Evolutionary conservation across 2,888 invertebrate genomes (phyloP).

Genomic region (Drosophila dives): DNA sequence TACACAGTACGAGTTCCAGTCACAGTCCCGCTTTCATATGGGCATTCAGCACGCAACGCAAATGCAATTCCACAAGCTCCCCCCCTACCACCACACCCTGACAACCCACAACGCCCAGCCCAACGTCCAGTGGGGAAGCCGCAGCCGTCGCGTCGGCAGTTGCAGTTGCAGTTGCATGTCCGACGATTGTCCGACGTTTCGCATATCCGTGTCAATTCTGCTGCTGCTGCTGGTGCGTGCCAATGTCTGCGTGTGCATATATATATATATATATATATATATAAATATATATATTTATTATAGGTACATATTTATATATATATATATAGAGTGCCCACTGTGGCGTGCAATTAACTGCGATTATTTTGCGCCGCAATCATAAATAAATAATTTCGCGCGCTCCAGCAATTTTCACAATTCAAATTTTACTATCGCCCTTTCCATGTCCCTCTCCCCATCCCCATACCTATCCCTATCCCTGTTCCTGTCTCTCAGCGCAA

Average conservation of each 20-base stretch:
- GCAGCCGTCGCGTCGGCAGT: constrained; percentile 57
- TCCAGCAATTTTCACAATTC: constrained; percentile 77
- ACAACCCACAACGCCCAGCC: constrained; percentile 9
- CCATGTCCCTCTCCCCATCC: constrained; percentile 7
- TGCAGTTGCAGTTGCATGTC: constrained; percentile 62
- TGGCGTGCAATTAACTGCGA: constrained; percentile 82
- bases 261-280: not conserved
- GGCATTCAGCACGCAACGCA: constrained; percentile 75
- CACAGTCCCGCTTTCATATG: constrained; percentile 72
- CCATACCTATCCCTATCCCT: constrained; percentile 4
- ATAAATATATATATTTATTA: not conserved
- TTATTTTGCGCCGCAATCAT: constrained; percentile 81
- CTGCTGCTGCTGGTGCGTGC: constrained; percentile 29
- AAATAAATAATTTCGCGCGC: constrained; percentile 83
- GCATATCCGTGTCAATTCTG: constrained; percentile 41
- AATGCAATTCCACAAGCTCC: constrained; percentile 37
- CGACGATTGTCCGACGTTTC: constrained; percentile 49
- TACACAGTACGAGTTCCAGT: constrained; percentile 3
- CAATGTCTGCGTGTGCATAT: constrained; percentile 22
- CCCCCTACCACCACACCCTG: not conserved
- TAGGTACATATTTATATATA: constrained; percentile 10
- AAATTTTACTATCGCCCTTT: constrained; percentile 74
- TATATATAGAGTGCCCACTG: constrained; percentile 42
- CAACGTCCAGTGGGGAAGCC: constrained; percentile 64
- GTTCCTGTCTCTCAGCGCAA: constrained; percentile 56